Evolutionary conservation across 2,888 invertebrate species (phyloP), one percentile per base, ranked within the genome.

Genomic region (Pristionchus entomophagus): DNA sequence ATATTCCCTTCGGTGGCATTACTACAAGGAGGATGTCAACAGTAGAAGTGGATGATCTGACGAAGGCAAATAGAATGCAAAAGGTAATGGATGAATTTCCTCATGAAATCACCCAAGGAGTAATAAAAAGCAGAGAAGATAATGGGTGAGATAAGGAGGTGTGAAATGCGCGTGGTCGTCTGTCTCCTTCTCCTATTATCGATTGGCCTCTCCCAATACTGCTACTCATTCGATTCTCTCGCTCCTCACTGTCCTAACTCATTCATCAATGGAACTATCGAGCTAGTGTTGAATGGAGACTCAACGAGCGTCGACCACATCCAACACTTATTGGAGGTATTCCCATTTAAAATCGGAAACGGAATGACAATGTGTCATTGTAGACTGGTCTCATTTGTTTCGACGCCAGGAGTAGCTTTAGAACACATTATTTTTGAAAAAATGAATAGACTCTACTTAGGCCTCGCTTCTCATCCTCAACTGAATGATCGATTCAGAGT

Each of bases 141-240:
- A 69, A 69, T 78, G 49, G 10, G 49, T 26, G 22, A 41, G 78
- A 78, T 78, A 78, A 78, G 78, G 19, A 51, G 78, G 78, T 49
- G 78, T 78, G 78, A 78, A 78, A 78, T 78, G 78, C 22, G 14
- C 10, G 8, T 41, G 17, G 26, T 49, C 49, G 14, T 49, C 32
- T 10, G 2, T n/a, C 29, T 49, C 14, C 51, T 51, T 8, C 49
- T 14, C 26, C 14, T 78, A 17, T 19, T 49, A 4, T 78, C 78
- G 26, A 78, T 49, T 49, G 78, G 10, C 45, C 17, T 17, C 5
- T 35, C 49, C 14, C 78, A 78, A 17, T 78, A 78, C 35, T 78
- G 49, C 32, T 78, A 49, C 17, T 78, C 78, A 12, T 49, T 26
- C 49, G 49, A 78, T 26, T 35, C 49, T 2, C 12, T 78, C 6